Evolutionary conservation across 1,140 invertebrate genomes (phyloP).

Genomic region (Drosophila simulans): DNA sequence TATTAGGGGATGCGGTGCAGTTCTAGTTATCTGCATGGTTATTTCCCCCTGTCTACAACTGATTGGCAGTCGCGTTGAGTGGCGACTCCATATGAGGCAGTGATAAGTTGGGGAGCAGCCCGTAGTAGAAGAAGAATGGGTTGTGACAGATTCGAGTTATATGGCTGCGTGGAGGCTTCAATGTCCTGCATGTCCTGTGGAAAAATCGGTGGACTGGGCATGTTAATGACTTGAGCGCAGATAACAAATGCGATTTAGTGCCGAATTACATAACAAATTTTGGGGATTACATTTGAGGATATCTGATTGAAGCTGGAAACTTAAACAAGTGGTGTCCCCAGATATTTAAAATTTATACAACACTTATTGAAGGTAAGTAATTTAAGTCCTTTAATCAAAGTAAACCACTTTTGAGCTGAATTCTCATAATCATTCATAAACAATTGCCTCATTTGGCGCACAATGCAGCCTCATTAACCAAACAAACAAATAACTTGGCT

Average conservation of each 20-base stretch:
- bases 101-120: conserved; percentile 26
- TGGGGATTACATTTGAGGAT: conserved; percentile 7
- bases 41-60: conserved; percentile 45
- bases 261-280: conserved; percentile 34
- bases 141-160: conserved; percentile 49
- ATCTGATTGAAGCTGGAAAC: background rate
- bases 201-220: conserved; percentile 3
- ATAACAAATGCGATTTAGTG: conserved; percentile 43
- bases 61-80: conserved; percentile 46
- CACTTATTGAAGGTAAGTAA: too few relatives aligned
- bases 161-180: conserved; percentile 7
- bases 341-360: too few relatives aligned
- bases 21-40: conserved; percentile 62
- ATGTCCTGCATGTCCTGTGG: background rate
- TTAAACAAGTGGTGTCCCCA: background rate
- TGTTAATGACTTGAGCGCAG: conserved; percentile 34
- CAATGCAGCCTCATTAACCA: conserved; percentile 49
- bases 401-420: too few relatives aligned
- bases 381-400: too few relatives aligned
- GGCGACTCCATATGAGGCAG: conserved; percentile 26
- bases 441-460: background rate
- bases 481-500: conserved; percentile 33
- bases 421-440: background rate
- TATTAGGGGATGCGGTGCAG: conserved; percentile 68
- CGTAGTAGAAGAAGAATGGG: conserved; percentile 13